Percentiles rank a stretch among this genome's conserved stretches.
phyloP scores from a whole-genome alignment of 2,888 invertebrate genomes.

The Andrena marginata region DNA sequence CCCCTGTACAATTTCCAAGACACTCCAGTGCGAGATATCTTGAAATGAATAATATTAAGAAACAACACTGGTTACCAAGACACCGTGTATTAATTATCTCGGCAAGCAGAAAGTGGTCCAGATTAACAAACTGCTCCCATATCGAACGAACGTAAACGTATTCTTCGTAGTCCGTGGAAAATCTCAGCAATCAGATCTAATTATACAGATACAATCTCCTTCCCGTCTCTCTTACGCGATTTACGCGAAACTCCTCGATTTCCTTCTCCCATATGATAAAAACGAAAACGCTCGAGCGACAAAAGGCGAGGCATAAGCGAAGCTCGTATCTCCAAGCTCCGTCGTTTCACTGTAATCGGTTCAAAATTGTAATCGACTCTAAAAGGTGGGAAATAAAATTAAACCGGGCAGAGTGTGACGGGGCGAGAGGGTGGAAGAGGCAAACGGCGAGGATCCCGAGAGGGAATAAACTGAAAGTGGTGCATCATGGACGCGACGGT shows the following conservation, averaged over 20 bases:
- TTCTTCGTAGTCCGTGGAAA: background rate
- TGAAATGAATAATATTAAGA: too few species aligned
- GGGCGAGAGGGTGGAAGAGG: background rate
- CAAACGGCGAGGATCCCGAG: conserved; percentile 29
- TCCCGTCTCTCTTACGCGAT: too few species aligned
- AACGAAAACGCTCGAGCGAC: background rate
- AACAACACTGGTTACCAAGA: too few species aligned
- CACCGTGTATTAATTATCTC: too few species aligned
- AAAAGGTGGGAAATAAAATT: conserved; percentile 38
- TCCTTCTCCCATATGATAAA: background rate
- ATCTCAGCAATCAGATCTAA: conserved; percentile 18
- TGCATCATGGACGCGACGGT: conserved; percentile 37
- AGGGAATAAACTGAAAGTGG: conserved; percentile 37
- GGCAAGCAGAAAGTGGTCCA: too few species aligned
- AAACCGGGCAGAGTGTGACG: conserved; percentile 3
- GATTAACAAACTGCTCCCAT: background rate
- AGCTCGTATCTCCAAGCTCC: background rate
- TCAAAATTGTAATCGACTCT: background rate
- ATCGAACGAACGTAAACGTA: background rate
- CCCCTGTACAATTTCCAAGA: background rate
- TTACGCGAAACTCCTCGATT: too few species aligned
- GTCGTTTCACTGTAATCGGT: background rate
- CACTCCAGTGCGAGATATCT: conserved; percentile 11
- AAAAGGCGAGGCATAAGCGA: background rate
- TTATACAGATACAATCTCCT: background rate